phyloP scores from a whole-genome alignment of 2,113 vertebrate species.

The Erythrolamprus reginae region DNA sequence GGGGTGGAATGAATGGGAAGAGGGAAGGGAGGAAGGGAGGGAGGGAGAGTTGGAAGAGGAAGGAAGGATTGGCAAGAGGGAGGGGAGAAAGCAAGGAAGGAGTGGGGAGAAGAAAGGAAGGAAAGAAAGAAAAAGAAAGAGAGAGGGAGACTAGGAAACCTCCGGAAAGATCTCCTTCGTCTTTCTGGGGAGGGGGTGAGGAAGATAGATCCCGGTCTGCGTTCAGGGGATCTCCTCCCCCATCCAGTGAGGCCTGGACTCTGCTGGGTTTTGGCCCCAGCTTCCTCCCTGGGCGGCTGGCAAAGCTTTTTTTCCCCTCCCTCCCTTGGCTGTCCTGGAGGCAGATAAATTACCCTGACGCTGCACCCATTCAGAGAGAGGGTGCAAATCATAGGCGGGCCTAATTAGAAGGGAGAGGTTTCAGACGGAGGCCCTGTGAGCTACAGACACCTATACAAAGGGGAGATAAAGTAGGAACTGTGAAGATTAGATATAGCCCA shows the following conservation, averaged over 20 bases:
- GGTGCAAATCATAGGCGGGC: slow-evolving; percentile 56
- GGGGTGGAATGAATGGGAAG: too few relatives aligned
- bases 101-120: too few relatives aligned
- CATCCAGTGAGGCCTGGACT: neutral
- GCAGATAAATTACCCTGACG: slow-evolving; percentile 55
- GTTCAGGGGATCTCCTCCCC: neutral
- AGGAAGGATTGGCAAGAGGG: too few relatives aligned
- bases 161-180: neutral
- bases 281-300: neutral
- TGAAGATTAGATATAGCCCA: slow-evolving; percentile 64
- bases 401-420: slow-evolving; percentile 73
- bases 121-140: neutral
- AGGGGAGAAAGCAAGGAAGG: neutral
- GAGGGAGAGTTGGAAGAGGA: too few relatives aligned
- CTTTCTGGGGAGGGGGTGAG: neutral
- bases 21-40: too few relatives aligned
- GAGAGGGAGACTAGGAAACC: neutral
- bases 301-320: slow-evolving; percentile 1
- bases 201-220: neutral
- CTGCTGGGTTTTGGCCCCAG: neutral
- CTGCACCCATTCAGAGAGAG: slow-evolving; percentile 46
- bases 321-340: neutral
- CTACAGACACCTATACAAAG: slow-evolving; percentile 65
- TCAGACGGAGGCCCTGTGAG: slow-evolving; percentile 62
- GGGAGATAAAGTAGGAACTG: slow-evolving; percentile 65